Evolutionary conservation across 2,888 invertebrate species (phyloP).

Genomic region (Altica lythri): DNA sequence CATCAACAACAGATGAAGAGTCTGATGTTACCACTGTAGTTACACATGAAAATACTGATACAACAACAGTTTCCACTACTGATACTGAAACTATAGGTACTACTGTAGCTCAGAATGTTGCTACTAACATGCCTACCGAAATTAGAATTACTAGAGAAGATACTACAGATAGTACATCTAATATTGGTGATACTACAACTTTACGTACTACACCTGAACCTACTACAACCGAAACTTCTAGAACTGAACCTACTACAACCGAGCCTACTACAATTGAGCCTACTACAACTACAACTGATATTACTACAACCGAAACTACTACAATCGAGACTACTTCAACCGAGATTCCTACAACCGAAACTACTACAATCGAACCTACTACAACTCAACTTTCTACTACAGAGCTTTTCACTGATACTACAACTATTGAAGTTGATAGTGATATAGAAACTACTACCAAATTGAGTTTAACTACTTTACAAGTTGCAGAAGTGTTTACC

Average conservation of each 20-base stretch:
- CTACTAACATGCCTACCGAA: too few relatives aligned
- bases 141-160: too few relatives aligned
- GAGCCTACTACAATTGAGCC: constrained; percentile 5
- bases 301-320: constrained; percentile 16
- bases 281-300: constrained; percentile 11
- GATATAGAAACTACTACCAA: constrained; percentile 16
- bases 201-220: too few relatives aligned
- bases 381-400: background rate
- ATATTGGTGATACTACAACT: too few relatives aligned
- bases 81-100: too few relatives aligned
- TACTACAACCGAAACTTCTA: constrained; percentile 19
- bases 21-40: constrained; percentile 7
- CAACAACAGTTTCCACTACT: too few relatives aligned
- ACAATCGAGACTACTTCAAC: constrained; percentile 16
- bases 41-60: too few relatives aligned
- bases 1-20: constrained; percentile 1
- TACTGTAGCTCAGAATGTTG: too few relatives aligned
- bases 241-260: constrained; percentile 11
- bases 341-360: background rate
- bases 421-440: constrained; percentile 3
- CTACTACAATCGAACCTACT: constrained; percentile 4
- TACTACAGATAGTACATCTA: too few relatives aligned
- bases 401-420: constrained; percentile 2
- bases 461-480: background rate
- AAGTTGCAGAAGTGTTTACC: background rate